A percentile compares a stretch with the other conserved stretches of the same genome.
These are phyloP conservation scores for Kryptolebias marmoratus DNA, from an alignment of 2,113 vertebrate genomes.

Conservation along the genomic window DNA sequence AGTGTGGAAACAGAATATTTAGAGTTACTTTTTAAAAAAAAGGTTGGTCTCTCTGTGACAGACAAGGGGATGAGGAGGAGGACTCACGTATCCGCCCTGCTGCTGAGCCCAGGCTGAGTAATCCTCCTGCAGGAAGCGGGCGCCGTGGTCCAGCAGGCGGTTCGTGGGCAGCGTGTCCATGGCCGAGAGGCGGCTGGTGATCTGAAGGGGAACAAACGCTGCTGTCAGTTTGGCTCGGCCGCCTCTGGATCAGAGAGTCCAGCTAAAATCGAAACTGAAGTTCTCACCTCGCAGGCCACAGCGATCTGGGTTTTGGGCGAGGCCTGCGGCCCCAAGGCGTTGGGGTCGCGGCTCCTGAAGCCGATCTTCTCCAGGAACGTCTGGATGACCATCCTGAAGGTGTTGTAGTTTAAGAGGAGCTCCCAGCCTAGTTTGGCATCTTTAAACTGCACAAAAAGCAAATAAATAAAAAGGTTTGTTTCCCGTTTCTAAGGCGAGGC, in stretches of 20 bases:
- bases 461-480: too few species aligned
- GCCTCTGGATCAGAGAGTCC: too few species aligned
- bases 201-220: constrained; percentile 23
- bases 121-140: constrained; percentile 83
- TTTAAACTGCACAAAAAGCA: constrained; percentile 58
- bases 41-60: background rate
- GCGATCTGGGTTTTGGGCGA: constrained; percentile 76
- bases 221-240: background rate
- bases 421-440: constrained; percentile 37
- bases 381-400: constrained; percentile 73
- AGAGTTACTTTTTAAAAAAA: background rate
- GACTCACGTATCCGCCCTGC: constrained; percentile 86
- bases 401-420: constrained; percentile 67
- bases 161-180: constrained; percentile 81
- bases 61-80: background rate
- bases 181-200: constrained; percentile 76
- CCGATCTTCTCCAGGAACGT: constrained; percentile 63
- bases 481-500: too few species aligned
- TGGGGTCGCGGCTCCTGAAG: constrained; percentile 13
- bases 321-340: constrained; percentile 39
- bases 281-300: constrained; percentile 79
- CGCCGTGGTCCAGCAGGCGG: constrained; percentile 81
- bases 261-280: background rate
- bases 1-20: background rate
- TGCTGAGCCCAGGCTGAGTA: constrained; percentile 81